Evolutionary conservation across 1,140 invertebrate genomes (phyloP).

Genomic region (Magallana gigas): DNA sequence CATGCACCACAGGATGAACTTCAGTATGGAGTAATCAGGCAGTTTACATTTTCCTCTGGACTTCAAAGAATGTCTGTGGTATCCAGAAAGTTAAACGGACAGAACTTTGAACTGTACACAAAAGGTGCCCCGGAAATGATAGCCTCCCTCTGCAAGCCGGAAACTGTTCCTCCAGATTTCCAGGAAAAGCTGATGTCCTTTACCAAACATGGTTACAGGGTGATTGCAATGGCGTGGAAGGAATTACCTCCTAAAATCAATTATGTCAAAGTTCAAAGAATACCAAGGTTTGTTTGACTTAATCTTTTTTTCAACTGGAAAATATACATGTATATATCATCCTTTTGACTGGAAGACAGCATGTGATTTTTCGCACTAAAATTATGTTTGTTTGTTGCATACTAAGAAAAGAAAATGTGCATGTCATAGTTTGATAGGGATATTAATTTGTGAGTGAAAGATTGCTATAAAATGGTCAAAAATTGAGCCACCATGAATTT

Average conservation of each 20-base stretch:
- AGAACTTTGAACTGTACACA: conserved; percentile 88
- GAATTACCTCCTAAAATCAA: conserved; percentile 75
- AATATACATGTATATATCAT: no score
- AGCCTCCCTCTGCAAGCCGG: conserved; percentile 82
- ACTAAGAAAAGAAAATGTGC: no score
- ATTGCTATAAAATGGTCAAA: no score
- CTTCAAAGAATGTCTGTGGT: conserved; percentile 97
- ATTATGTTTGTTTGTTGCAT: no score
- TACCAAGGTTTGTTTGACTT: conserved; percentile 67
- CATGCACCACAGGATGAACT: conserved; percentile 39
- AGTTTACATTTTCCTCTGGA: conserved; percentile 95
- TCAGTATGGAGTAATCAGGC: conserved; percentile 90
- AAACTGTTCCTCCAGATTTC: conserved; percentile 82
- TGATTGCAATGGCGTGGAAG: conserved; percentile 80
- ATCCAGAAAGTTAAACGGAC: conserved; percentile 83
- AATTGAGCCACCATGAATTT: no score
- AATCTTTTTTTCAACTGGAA: no score
- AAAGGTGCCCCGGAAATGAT: conserved; percentile 98
- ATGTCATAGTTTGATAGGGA: no score
- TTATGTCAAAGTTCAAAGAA: conserved; percentile 76
- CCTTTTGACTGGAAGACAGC: no score
- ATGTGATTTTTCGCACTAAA: no score
- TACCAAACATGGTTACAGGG: conserved; percentile 80
- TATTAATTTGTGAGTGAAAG: no score
- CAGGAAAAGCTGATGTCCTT: conserved; percentile 76